Conservation (phyloP, 35 echinoderm and acorn worm species). For the Ptychodera flava region DNA sequence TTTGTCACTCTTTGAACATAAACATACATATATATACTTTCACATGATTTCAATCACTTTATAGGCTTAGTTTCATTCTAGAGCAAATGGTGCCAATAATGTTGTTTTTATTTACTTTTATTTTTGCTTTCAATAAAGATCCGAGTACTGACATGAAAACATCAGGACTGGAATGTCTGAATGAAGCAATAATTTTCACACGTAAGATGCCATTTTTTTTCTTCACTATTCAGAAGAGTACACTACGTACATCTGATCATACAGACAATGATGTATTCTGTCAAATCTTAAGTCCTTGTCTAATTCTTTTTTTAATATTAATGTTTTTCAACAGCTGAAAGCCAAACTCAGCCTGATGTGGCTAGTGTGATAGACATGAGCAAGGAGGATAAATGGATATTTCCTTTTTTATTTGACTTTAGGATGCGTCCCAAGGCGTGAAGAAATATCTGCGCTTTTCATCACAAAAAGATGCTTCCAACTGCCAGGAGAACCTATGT, state of each 20-base stretch:
- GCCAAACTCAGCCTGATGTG: not conserved
- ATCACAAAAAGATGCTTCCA: not conserved
- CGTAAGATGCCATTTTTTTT: not conserved
- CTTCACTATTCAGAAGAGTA: conserved; percentile 2
- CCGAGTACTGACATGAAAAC: not conserved
- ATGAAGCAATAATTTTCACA: not conserved
- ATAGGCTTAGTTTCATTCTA: not conserved
- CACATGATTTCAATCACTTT: not conserved
- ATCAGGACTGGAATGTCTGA: not conserved
- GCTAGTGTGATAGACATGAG: not conserved
- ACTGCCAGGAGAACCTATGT: not conserved
- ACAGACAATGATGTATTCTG: not conserved
- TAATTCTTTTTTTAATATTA: not conserved
- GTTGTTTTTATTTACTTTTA: not conserved
- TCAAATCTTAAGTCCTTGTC: not conserved
- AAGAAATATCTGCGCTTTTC: not conserved
- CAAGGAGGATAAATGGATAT: not conserved
- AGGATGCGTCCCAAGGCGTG: not conserved
- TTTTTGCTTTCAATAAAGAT: not conserved
- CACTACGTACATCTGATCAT: not conserved
- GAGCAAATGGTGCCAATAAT: too few species aligned
- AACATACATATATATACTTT: not conserved
- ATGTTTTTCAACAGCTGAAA: not conserved
- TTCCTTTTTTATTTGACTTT: not conserved
- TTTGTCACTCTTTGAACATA: not conserved